phyloP scores from a whole-genome alignment of 2,113 vertebrate species.

The Chaenocephalus aceratus region DNA sequence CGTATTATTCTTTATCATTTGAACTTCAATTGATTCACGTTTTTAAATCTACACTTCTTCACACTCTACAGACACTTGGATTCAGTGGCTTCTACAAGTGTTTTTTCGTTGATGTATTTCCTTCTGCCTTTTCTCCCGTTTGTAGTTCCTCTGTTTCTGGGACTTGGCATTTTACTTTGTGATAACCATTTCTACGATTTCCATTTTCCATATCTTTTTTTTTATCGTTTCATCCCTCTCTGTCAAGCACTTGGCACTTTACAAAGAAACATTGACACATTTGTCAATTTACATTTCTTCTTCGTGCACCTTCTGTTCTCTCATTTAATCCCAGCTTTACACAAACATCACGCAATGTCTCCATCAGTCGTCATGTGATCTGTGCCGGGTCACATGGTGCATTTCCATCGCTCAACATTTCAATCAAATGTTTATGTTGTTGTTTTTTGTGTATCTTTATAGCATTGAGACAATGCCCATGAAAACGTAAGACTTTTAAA shows the following conservation, averaged over 20 bases:
- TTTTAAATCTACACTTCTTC: no score
- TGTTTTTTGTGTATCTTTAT: constrained; percentile 86
- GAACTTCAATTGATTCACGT: background rate
- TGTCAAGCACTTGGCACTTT: constrained; percentile 85
- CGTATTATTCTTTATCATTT: background rate
- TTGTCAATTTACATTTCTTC: constrained; percentile 36
- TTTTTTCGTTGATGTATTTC: constrained; percentile 33
- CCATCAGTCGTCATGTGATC: constrained; percentile 31
- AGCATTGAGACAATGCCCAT: constrained; percentile 89
- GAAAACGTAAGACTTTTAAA: constrained; percentile 90
- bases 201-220: constrained; percentile 72
- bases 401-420: constrained; percentile 47
- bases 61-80: no score
- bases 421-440: constrained; percentile 72
- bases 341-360: constrained; percentile 39
- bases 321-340: constrained; percentile 20
- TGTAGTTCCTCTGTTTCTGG: constrained; percentile 94
- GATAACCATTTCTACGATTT: constrained; percentile 94
- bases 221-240: constrained; percentile 57
- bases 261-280: constrained; percentile 60
- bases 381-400: constrained; percentile 57
- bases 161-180: constrained; percentile 99
- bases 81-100: background rate
- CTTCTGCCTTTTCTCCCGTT: constrained; percentile 71
- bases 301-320: constrained; percentile 26